Evolutionary conservation across 2,797 vertebrate species (phyloP).

Genomic region (Pseudomugil tenellus): DNA sequence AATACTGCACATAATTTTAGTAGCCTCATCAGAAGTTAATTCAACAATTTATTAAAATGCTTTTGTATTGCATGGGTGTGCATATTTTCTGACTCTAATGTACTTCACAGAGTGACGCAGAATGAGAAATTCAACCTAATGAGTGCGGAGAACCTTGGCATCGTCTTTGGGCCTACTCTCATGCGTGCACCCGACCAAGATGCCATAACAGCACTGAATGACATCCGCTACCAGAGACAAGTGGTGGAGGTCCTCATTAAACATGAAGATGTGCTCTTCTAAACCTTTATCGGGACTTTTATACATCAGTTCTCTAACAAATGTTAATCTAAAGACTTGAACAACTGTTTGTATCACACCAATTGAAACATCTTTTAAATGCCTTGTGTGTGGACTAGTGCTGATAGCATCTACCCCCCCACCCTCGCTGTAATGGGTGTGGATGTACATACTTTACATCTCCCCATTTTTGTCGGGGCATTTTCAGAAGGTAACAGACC

Average conservation of each 20-base stretch:
- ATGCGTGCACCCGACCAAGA: constrained; percentile 96
- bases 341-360: constrained; percentile 66
- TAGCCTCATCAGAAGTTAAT: too few relatives aligned
- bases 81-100: too few relatives aligned
- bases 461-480: constrained; percentile 94
- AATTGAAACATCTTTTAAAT: constrained; percentile 56
- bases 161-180: constrained; percentile 97
- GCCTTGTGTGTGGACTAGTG: constrained; percentile 83
- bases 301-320: constrained; percentile 76
- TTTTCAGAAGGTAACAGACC: constrained; percentile 78
- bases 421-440: constrained; percentile 80
- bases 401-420: constrained; percentile 80
- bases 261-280: constrained; percentile 98
- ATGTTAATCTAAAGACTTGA: constrained; percentile 83
- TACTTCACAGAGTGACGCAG: constrained; percentile 92
- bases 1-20: too few relatives aligned
- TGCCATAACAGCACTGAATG: constrained; percentile 96
- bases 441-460: constrained; percentile 86
- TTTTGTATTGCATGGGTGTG: too few relatives aligned
- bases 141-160: constrained; percentile 97
- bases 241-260: constrained; percentile 98
- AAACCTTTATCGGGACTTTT: constrained; percentile 76
- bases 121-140: constrained; percentile 96
- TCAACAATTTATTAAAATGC: too few relatives aligned
- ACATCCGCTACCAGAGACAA: constrained; percentile 98